A percentile compares a stretch with the other conserved stretches of the same genome.
phyloP scores from a whole-genome alignment of 2,797 vertebrate genomes.

The Sebastes kiyomatsui region DNA sequence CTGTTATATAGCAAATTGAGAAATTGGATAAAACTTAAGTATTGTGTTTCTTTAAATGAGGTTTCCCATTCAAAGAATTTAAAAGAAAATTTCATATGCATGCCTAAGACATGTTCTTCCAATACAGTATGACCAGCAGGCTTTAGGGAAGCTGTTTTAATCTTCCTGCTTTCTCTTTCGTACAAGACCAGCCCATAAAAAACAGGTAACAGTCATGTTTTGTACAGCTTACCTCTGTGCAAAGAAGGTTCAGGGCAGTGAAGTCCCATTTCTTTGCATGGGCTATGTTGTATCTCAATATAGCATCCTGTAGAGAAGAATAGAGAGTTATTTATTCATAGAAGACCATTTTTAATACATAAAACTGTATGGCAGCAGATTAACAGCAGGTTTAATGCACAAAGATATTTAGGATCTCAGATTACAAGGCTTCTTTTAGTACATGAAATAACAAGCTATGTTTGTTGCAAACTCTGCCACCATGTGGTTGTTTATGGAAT shows the following conservation, averaged over 20 bases:
- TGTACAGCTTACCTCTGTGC: conserved; percentile 89
- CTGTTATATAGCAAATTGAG: not conserved
- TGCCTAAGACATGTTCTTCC: not conserved
- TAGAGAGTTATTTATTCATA: not conserved
- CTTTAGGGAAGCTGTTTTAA: not conserved
- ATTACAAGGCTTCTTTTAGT: not conserved
- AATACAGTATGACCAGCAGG: not conserved
- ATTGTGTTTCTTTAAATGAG: not conserved
- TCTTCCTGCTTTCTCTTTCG: not conserved
- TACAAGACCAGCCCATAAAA: not conserved
- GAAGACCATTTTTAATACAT: not conserved
- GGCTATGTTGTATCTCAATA: conserved; percentile 91
- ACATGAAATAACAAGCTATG: not conserved
- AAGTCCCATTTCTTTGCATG: conserved; percentile 98
- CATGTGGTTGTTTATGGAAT: conserved; percentile 69
- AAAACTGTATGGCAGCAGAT: not conserved
- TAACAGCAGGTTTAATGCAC: not conserved
- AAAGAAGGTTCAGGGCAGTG: conserved; percentile 92
- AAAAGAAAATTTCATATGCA: not conserved
- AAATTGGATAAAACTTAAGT: not conserved
- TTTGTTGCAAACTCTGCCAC: conserved; percentile 72
- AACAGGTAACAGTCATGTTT: not conserved
- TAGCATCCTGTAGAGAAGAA: conserved; percentile 86
- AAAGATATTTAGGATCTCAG: not conserved
- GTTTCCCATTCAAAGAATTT: not conserved